phyloP scores from a whole-genome alignment of 2,113 vertebrate genomes.

The Theropithecus gelada region DNA sequence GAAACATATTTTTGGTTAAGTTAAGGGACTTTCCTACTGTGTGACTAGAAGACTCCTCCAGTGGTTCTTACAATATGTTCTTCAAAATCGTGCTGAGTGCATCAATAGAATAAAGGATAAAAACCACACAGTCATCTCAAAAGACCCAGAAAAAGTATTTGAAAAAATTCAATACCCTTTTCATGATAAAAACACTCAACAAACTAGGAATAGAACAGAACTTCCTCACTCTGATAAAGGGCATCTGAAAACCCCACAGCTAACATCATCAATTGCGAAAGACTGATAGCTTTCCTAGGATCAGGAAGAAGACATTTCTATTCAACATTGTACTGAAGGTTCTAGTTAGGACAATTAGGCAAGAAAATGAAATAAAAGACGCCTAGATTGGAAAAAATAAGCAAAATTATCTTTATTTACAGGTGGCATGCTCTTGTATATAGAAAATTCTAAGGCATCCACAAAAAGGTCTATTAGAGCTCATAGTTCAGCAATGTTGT shows the following conservation, averaged over 20 bases:
- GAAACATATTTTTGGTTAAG: neutral
- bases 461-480: neutral
- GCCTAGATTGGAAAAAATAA: neutral
- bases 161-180: constrained; percentile 13
- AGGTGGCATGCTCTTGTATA: neutral
- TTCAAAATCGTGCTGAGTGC: constrained; percentile 38
- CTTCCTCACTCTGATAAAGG: constrained; percentile 18
- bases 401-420: constrained; percentile 10
- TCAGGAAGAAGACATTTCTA: constrained; percentile 12
- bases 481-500: neutral
- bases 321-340: neutral
- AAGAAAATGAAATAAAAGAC: constrained; percentile 40
- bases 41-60: constrained; percentile 21
- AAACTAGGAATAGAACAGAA: constrained; percentile 45
- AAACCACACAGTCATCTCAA: neutral
- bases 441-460: neutral
- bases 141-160: constrained; percentile 30
- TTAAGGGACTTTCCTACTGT: constrained; percentile 15
- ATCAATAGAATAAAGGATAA: constrained; percentile 22
- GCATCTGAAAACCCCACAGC: constrained; percentile 26
- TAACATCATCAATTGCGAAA: neutral
- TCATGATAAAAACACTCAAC: constrained; percentile 22
- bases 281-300: constrained; percentile 18
- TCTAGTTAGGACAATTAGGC: neutral
- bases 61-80: constrained; percentile 3